phyloP scores from a whole-genome alignment of 2,113 vertebrate genomes.

The Dissostichus mawsoni region DNA sequence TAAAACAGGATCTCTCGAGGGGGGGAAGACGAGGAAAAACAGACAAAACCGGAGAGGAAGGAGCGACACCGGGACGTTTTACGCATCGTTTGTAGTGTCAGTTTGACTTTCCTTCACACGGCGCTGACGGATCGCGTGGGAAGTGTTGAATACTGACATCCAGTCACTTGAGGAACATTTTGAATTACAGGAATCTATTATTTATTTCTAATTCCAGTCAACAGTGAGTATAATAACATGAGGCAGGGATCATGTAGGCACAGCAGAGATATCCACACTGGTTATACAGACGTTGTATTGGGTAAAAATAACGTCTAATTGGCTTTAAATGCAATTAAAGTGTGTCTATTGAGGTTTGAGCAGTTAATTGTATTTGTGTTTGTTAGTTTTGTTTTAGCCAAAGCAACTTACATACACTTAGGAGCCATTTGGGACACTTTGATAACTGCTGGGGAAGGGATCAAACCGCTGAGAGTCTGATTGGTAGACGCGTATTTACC shows the following conservation, averaged over 20 bases:
- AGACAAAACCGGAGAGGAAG: conserved; percentile 56
- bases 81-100: conserved; percentile 69
- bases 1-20: conserved; percentile 65
- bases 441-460: too few species aligned
- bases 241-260: not conserved
- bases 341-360: not conserved
- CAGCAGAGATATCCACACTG: not conserved
- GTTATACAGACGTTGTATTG: too few species aligned
- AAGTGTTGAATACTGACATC: conserved; percentile 43
- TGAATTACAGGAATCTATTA: conserved; percentile 53
- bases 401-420: too few species aligned
- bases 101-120: conserved; percentile 26
- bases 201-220: conserved; percentile 49
- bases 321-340: not conserved
- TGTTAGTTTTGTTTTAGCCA: too few species aligned
- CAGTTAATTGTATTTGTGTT: not conserved
- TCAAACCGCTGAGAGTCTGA: too few species aligned
- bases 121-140: conserved; percentile 36
- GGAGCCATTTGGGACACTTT: too few species aligned
- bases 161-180: conserved; percentile 59
- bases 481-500: too few species aligned
- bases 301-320: not conserved
- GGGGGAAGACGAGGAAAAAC: conserved; percentile 51
- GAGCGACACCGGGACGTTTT: conserved; percentile 40
- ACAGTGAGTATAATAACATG: conserved; percentile 4